Base-by-base conservation (phyloP, 2,113 vertebrate genomes). In the Dasyornis broadbenti region DNA sequence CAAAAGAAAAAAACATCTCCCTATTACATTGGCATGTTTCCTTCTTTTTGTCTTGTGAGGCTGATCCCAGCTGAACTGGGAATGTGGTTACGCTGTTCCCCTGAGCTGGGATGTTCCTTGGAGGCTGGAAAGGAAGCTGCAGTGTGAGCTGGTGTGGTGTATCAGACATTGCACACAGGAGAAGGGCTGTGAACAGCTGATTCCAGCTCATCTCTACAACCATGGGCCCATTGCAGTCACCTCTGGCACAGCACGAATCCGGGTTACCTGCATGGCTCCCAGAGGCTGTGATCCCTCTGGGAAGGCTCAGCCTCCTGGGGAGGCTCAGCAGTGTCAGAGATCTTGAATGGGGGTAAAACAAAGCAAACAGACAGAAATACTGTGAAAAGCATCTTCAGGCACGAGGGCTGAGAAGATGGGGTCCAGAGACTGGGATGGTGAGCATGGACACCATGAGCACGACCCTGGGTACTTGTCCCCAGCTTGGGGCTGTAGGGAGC, bases 231-330 rank as follows among this genome's bases (percentile, higher is more conserved):
- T 24, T 56, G 30, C 1, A 5, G 69, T 72, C 31, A 2, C 60
- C 42, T 14, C 27, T 53, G 66, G 57, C 64, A 19, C 53, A 31
- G 57, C 82, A n/a, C 56, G 45, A 54, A 28, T 8, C 10, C 7
- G 1, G 2, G 6, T 16, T 15, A 5, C 14, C 56, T 40, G 31
- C 15, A 1, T 16, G 57, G n/a, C 31, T 79, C n/a, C 1, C 4
- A 44, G 54, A 42, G n/a, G 15, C 1, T 72, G 50, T 7, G 35
- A 0, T 45, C 39, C 22, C 53, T 71, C 44, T 2, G 11, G 42
- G n/a, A 66, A 20, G 15, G 40, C 68, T 53, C 49, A 7, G n/a
- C n/a, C n/a, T n/a, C n/a, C 44, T 2, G 11, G 42, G n/a, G 61
- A 20, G 15, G 40, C 68, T 53, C 49, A 7, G n/a, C n/a, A n/a